These are phyloP conservation scores for Eristalinus sepulchralis DNA, from an alignment of 2,888 invertebrate genomes.

Conservation along the genomic window DNA sequence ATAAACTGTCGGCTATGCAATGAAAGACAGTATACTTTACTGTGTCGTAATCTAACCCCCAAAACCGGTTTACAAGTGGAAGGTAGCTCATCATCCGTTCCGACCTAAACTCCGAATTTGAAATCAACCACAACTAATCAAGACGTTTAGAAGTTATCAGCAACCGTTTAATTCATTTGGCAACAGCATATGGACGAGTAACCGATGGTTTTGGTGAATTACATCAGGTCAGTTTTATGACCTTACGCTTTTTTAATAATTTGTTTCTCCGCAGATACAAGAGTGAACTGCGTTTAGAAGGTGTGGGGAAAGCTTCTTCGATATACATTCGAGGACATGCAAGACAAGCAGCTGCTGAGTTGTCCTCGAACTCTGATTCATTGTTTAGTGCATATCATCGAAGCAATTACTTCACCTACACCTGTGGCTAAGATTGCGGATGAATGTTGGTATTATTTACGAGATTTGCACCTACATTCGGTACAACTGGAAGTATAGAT, in stretches of 20 bases:
- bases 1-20: constrained; percentile 25
- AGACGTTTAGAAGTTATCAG: constrained; percentile 38
- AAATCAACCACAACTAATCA: background rate
- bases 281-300: constrained; percentile 28
- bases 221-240: constrained; percentile 50
- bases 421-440: too few relatives aligned
- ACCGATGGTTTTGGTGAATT: constrained; percentile 44
- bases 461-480: too few relatives aligned
- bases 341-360: constrained; percentile 8
- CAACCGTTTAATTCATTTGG: constrained; percentile 28
- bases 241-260: constrained; percentile 31
- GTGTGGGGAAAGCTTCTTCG: constrained; percentile 7
- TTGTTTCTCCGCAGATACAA: constrained; percentile 34
- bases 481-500: too few relatives aligned
- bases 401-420: too few relatives aligned
- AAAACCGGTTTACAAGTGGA: background rate
- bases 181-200: constrained; percentile 32
- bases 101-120: background rate
- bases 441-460: too few relatives aligned
- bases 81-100: constrained; percentile 8
- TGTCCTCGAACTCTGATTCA: constrained; percentile 7
- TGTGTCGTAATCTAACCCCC: too few relatives aligned
- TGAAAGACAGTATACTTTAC: constrained; percentile 30
- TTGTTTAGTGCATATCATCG: too few relatives aligned
- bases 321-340: constrained; percentile 22